Evolutionary conservation across 1,140 invertebrate genomes (phyloP), one percentile per base, ranked within the genome.

Genomic region (Ostrea edulis): DNA sequence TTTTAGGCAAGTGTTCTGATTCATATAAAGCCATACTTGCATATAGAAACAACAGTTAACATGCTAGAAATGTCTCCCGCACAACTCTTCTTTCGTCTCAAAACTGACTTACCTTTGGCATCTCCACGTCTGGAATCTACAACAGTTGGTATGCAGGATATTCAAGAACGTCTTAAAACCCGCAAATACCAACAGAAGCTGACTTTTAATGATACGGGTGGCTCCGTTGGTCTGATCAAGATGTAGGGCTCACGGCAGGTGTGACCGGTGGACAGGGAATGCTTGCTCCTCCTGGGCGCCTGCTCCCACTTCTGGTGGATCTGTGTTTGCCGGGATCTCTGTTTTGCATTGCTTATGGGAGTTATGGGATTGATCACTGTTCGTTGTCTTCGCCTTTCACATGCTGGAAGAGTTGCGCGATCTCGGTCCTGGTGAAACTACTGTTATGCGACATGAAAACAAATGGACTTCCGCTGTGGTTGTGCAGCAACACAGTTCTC

Each of bases 71-170:
- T 65, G 53, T 87, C 86, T n/a, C 53, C 86, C 12, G 86, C 81
- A 65, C 86, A 87, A 83, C 58, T 87, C 17, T 87, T 83, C 81
- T 58, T 81, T 82, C 53, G 86, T 29, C 22, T 87, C 2, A 87
- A 87, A 52, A 83, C 86, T 20, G 68, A 82, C 52, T 71, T 86
- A 58, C 71, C 82, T 20, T 51, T 81, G 12, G 62, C 77, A 83
- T 9, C 29, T 51, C 55, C 22, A 55, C n/a, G 83, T 20, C 52
- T 65, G n/a, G 58, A 81, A 81, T n/a, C 55, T 17, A 65, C 14
- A 22, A 44, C 35, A n/a, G 20, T 85, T 85, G 25, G 84, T 22
- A 52, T 29, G 29, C 55, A 58, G 11, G 44, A 86, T 51, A n/a
- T 86, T 8, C 22, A 86, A 22, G 62, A 86, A 35, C 52, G 86